These are phyloP conservation scores for Lepidurus couesii DNA, from an alignment of 1,140 invertebrate genomes.

Conservation along the genomic window DNA sequence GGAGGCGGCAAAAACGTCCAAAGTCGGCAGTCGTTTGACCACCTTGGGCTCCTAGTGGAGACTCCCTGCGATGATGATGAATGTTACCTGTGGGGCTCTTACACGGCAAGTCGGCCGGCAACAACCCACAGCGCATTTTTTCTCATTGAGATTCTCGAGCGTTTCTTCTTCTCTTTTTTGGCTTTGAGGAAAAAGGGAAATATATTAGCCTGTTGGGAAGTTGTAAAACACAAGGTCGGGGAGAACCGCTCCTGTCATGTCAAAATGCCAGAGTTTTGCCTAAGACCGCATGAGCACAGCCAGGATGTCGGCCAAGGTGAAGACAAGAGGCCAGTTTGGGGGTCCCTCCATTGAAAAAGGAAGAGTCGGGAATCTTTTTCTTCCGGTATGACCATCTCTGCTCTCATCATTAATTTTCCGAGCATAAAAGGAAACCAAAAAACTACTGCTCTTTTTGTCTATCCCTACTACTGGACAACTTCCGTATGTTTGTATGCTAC, in stretches of 20 bases:
- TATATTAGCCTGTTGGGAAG: neutral
- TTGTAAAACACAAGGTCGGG: slow-evolving; percentile 18
- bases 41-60: slow-evolving; percentile 1
- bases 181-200: neutral
- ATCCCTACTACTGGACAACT: neutral
- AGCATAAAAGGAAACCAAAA: neutral
- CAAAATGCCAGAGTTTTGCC: neutral
- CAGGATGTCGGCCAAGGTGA: slow-evolving; percentile 8
- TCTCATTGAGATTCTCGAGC: slow-evolving; percentile 6
- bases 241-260: slow-evolving; percentile 20
- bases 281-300: neutral
- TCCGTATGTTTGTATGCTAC: neutral
- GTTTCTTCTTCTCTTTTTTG: neutral
- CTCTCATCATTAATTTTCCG: neutral
- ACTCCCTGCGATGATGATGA: slow-evolving; percentile 21
- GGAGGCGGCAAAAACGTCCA: neutral
- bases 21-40: neutral
- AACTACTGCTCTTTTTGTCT: neutral
- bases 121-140: neutral
- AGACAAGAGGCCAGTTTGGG: slow-evolving; percentile 8
- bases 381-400: neutral
- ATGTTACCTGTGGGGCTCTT: slow-evolving; percentile 15
- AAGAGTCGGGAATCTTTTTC: neutral
- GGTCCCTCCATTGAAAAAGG: slow-evolving; percentile 10
- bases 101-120: neutral